Conservation (phyloP, 53 echinoderm and acorn worm genomes). For the Temnopleurus reevesii region DNA sequence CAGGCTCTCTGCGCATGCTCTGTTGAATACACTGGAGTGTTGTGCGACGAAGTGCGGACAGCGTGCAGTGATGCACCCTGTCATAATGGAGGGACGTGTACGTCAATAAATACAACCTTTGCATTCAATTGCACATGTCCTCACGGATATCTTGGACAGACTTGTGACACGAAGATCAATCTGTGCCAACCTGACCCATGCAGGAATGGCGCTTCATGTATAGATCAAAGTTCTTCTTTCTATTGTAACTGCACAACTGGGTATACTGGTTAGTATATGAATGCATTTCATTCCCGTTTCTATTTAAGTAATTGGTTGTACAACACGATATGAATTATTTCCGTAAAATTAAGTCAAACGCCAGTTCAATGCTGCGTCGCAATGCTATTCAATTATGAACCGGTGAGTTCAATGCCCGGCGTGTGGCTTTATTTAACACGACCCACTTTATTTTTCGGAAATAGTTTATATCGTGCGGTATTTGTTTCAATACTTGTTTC, state of each 20-base stretch:
- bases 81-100: conserved; percentile 13
- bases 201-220: neutral
- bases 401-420: no score
- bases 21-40: neutral
- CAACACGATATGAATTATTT: no score
- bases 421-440: no score
- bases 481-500: no score
- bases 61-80: conserved; percentile 25
- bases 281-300: no score
- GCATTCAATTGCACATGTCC: neutral
- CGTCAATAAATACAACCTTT: neutral
- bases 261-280: neutral
- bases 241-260: neutral
- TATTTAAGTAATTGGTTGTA: no score
- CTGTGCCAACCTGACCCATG: conserved; percentile 2
- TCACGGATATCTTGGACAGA: conserved; percentile 8
- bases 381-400: no score
- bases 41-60: conserved; percentile 13
- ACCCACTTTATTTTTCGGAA: no score
- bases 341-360: no score
- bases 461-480: no score
- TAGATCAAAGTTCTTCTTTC: neutral
- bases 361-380: no score
- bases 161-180: neutral
- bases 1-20: conserved; percentile 7